Conservation (phyloP, 2,888 invertebrate genomes). For the Lycophotia porphyrea region DNA sequence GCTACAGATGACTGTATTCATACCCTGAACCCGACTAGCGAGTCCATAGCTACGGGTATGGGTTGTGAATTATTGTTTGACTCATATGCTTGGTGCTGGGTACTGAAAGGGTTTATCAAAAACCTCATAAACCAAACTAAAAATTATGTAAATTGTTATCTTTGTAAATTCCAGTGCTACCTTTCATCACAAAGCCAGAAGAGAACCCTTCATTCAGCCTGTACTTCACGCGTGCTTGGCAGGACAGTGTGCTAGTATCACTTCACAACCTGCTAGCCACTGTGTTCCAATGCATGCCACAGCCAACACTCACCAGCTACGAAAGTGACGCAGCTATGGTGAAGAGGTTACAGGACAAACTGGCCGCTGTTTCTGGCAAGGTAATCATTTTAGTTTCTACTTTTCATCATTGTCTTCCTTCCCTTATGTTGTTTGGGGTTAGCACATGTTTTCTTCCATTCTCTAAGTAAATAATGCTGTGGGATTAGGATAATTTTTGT, state of each 20-base stretch:
- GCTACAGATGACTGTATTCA: no score
- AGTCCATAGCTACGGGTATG: no score
- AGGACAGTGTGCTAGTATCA: slow-evolving; percentile 97
- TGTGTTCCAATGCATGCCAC: slow-evolving; percentile 96
- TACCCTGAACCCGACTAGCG: no score
- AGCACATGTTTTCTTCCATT: background rate
- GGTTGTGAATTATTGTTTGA: no score
- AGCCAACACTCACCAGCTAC: slow-evolving; percentile 95
- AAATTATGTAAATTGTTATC: background rate
- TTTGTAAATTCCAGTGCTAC: slow-evolving; percentile 92
- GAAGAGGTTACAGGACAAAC: slow-evolving; percentile 95
- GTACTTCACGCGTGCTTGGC: slow-evolving; percentile 98
- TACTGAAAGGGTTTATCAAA: no score
- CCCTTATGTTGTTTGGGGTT: background rate
- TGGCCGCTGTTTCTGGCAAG: slow-evolving; percentile 91
- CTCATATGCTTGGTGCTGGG: no score
- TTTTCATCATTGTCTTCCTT: background rate
- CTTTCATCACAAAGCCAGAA: slow-evolving; percentile 97
- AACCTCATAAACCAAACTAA: background rate
- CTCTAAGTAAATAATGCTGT: background rate
- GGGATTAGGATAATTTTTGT: background rate
- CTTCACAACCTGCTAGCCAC: slow-evolving; percentile 98
- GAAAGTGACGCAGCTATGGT: slow-evolving; percentile 96
- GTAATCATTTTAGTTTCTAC: slow-evolving; percentile 62
- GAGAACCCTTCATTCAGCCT: slow-evolving; percentile 96